These are phyloP conservation scores for Acanthiza pusilla DNA, from an alignment of 2,797 vertebrate genomes.

Conservation along the genomic window DNA sequence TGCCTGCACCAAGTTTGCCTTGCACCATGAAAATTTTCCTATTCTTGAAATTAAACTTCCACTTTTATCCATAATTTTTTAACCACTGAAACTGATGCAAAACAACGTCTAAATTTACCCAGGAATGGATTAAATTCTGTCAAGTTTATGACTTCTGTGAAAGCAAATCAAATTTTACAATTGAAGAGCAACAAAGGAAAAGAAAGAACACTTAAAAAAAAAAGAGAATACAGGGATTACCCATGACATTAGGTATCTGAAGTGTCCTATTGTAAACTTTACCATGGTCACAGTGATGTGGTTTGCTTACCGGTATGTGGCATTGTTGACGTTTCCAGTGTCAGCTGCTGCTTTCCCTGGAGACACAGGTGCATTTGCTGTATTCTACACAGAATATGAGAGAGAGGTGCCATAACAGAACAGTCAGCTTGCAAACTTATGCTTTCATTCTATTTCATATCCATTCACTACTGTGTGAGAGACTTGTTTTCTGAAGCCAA, in stretches of 20 bases:
- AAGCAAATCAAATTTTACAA: background rate
- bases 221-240: background rate
- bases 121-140: background rate
- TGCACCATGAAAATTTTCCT: background rate
- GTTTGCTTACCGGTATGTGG: slow-evolving; percentile 68
- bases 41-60: background rate
- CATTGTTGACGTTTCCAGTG: slow-evolving; percentile 37
- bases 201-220: background rate
- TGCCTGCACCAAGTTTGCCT: background rate
- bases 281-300: background rate
- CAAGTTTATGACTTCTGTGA: background rate
- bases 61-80: background rate
- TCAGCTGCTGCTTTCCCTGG: slow-evolving; percentile 71
- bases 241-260: background rate
- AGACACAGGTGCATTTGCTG: slow-evolving; percentile 64
- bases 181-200: background rate
- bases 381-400: slow-evolving; percentile 25
- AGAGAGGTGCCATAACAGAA: background rate
- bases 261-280: background rate
- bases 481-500: background rate
- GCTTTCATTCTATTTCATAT: background rate
- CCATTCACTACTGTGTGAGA: background rate
- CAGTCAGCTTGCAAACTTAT: background rate
- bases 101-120: background rate
- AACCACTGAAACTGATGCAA: background rate